phyloP scores from a whole-genome alignment of 2,888 invertebrate genomes.

The Zhuqinia jingwanae region DNA sequence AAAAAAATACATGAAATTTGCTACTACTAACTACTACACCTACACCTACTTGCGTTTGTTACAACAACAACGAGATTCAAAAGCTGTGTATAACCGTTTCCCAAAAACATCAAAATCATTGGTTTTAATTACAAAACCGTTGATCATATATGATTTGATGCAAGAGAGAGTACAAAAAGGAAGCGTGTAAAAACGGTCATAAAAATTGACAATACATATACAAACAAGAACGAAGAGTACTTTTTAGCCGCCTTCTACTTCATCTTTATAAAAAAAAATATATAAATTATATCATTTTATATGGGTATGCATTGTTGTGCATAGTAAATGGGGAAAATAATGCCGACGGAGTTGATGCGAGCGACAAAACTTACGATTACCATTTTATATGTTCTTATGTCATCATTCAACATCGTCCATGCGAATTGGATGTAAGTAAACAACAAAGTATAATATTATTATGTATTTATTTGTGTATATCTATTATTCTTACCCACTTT shows the following conservation, averaged over 20 bases:
- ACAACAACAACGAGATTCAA: too few relatives aligned
- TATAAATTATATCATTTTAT: slow-evolving; percentile 53
- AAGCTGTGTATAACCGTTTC: too few relatives aligned
- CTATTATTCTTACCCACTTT: slow-evolving; percentile 20
- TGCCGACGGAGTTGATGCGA: slow-evolving; percentile 73
- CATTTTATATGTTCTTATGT: slow-evolving; percentile 68
- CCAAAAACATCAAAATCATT: too few relatives aligned
- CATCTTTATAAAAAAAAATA: too few relatives aligned
- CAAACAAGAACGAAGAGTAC: neutral
- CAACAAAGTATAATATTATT: neutral
- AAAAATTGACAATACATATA: neutral
- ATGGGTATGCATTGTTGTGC: slow-evolving; percentile 69
- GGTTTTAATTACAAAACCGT: too few relatives aligned
- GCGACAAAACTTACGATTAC: slow-evolving; percentile 64
- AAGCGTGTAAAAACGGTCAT: neutral
- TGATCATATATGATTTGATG: too few relatives aligned
- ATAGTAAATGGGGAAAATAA: slow-evolving; percentile 69
- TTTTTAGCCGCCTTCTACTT: neutral
- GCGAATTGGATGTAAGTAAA: slow-evolving; percentile 78
- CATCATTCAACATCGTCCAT: slow-evolving; percentile 73
- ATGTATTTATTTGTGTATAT: neutral
- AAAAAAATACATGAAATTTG: too few relatives aligned
- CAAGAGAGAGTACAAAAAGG: neutral
- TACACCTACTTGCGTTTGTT: too few relatives aligned
- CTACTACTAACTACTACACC: too few relatives aligned